phyloP scores from a whole-genome alignment of 2,797 vertebrate species.

The Neosalanx taihuensis region DNA sequence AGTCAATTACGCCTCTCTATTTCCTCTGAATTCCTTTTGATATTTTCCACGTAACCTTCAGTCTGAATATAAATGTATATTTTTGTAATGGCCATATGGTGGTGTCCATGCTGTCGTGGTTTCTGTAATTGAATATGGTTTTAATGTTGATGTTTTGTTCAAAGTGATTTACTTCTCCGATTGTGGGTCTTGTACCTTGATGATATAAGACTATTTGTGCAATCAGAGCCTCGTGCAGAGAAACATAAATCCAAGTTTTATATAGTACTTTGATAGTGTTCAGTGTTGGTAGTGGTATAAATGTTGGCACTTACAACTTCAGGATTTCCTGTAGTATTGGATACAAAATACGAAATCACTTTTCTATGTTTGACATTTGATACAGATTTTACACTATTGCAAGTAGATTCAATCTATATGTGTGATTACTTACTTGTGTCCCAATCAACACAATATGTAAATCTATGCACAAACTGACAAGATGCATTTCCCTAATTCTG shows the following conservation, averaged over 20 bases:
- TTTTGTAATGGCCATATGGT: constrained; percentile 60
- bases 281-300: constrained; percentile 61
- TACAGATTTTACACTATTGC: constrained; percentile 32
- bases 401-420: constrained; percentile 48
- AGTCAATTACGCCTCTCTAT: background rate
- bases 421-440: constrained; percentile 48
- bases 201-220: constrained; percentile 33
- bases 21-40: constrained; percentile 32
- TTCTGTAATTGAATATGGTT: constrained; percentile 12
- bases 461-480: constrained; percentile 70
- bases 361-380: constrained; percentile 53
- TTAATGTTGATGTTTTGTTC: constrained; percentile 39
- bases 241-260: constrained; percentile 51
- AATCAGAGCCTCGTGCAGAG: constrained; percentile 61
- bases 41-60: constrained; percentile 45
- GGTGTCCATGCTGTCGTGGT: constrained; percentile 34
- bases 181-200: constrained; percentile 14
- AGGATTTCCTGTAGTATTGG: constrained; percentile 62
- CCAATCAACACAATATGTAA: constrained; percentile 48
- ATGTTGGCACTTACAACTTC: constrained; percentile 58
- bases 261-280: constrained; percentile 65
- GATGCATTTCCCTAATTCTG: constrained; percentile 43
- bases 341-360: constrained; percentile 46
- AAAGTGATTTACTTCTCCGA: constrained; percentile 31
- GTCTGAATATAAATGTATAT: constrained; percentile 60